Evolutionary conservation across 1,140 invertebrate genomes (phyloP), one percentile per base, ranked within the genome.

Genomic region (Hylyphantes graminicola): DNA sequence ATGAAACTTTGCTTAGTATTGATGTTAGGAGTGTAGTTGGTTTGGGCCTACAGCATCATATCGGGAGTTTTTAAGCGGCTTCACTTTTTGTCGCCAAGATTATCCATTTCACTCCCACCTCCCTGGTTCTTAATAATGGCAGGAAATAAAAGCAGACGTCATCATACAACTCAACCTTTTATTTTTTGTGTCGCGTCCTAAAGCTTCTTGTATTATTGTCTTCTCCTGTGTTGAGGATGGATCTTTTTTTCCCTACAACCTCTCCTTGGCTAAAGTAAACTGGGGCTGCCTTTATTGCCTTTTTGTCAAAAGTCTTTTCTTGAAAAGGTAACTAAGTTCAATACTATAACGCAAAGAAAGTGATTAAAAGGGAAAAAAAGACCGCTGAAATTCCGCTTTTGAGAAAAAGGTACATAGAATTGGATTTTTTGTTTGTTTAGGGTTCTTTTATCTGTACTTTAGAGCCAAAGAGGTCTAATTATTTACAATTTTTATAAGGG

Each of bases 261-360:
- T 83, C 13, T 63, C 67, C 75, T 83, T 48, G 63, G 50, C 80
- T 83, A 83, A 35, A 83, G 80, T 83, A 83, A 83, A 83, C 80
- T 83, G 13, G 59, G 19, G 50, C 80, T 81, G 2, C 35, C 35
- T 83, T 83, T 83, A 83, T 83, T 83, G 72, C 80, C 80, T 83
- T 83, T 83, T 83, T 83, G 80, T n/a, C n/a, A 83, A 65, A 61
- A 83, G 72, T 73, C 80, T 65, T 81, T 83, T 83, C 70, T 74
- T 83, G 80, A 83, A 83, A 83, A 83, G 80, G 80, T 83, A 83
- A 83, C 80, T 83, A 83, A 83, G 80, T 83, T 74, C 80, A 83
- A 83, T 83, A 74, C 75, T 74, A 83, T 63, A 63, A 35, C 35
- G 35, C 35, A 75, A 83, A 83, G 70, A 83, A 83, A 83, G 80